These are phyloP conservation scores for Lydus trimaculatus DNA, from an alignment of 2,888 invertebrate species.

Conservation along the genomic window DNA sequence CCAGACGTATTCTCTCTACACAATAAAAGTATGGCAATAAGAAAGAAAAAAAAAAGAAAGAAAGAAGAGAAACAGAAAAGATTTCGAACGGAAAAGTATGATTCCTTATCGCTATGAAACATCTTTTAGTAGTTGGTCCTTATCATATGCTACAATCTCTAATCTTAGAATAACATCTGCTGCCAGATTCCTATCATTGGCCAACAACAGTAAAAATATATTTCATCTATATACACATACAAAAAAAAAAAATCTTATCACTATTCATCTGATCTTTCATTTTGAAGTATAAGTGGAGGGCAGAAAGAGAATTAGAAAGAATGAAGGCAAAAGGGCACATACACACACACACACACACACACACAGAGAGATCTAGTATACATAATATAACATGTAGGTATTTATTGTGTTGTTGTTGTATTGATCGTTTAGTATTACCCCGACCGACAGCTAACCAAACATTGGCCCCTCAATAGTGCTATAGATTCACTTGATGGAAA, in stretches of 20 bases:
- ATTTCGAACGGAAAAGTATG: not conserved
- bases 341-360: not conserved
- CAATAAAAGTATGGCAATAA: not conserved
- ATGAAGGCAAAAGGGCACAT: not conserved
- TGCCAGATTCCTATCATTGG: constrained; percentile 41
- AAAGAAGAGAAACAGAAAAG: too few relatives aligned
- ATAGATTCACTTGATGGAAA: not conserved
- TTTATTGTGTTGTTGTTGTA: constrained; percentile 7
- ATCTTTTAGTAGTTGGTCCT: constrained; percentile 16
- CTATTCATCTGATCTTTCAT: constrained; percentile 51
- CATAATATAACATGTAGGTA: constrained; percentile 1
- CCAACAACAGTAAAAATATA: not conserved
- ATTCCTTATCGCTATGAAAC: constrained; percentile 31
- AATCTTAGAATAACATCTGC: constrained; percentile 46
- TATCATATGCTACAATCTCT: constrained; percentile 36
- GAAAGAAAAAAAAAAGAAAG: not conserved
- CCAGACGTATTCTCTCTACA: constrained; percentile 9
- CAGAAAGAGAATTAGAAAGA: not conserved
- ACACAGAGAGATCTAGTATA: not conserved
- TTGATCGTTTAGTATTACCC: constrained; percentile 36
- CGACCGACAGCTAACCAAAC: constrained; percentile 72
- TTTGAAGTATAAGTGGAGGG: constrained; percentile 36
- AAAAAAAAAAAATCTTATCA: constrained; percentile 57
- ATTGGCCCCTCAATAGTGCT: constrained; percentile 66
- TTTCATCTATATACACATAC: not conserved